Conservation (phyloP, 1,140 invertebrate genomes). For the Lepidurus apus region DNA sequence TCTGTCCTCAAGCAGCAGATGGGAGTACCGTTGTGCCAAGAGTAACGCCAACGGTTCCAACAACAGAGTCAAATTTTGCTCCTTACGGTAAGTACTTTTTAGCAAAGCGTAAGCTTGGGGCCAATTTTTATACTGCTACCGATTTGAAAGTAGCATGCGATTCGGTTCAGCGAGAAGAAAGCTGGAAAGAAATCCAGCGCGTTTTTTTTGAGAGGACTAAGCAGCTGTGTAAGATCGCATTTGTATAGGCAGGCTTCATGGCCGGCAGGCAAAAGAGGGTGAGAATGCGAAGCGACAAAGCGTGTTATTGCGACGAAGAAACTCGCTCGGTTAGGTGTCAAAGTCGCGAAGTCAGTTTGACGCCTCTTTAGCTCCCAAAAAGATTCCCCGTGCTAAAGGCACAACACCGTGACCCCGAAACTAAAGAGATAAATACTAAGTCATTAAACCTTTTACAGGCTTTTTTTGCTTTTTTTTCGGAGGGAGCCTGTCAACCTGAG, state of each 20-base stretch:
- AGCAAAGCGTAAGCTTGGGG: not conserved
- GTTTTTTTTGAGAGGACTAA: not conserved
- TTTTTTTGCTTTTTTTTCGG: not conserved
- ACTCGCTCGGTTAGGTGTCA: constrained; percentile 1
- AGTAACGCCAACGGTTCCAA: not conserved
- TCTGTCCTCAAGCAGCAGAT: not conserved
- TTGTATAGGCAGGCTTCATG: not conserved
- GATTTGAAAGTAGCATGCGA: too few species aligned
- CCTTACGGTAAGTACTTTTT: not conserved
- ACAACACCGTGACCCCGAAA: not conserved
- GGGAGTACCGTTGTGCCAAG: not conserved
- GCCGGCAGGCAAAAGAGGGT: constrained; percentile 2
- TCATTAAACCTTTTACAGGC: not conserved
- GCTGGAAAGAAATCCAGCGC: not conserved
- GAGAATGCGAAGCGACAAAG: constrained; percentile 9
- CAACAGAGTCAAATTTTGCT: not conserved
- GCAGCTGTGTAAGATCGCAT: not conserved
- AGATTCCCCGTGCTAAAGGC: not conserved
- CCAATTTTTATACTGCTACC: too few species aligned
- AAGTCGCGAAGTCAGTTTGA: constrained; percentile 11
- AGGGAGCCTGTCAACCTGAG: constrained; percentile 10
- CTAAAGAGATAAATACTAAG: not conserved
- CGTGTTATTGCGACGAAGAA: not conserved
- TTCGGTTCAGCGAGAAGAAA: too few species aligned
- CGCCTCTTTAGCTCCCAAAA: not conserved